These are phyloP conservation scores for Mesorhabditis spiculigera DNA, from an alignment of 2,888 invertebrate species.

Conservation along the genomic window DNA sequence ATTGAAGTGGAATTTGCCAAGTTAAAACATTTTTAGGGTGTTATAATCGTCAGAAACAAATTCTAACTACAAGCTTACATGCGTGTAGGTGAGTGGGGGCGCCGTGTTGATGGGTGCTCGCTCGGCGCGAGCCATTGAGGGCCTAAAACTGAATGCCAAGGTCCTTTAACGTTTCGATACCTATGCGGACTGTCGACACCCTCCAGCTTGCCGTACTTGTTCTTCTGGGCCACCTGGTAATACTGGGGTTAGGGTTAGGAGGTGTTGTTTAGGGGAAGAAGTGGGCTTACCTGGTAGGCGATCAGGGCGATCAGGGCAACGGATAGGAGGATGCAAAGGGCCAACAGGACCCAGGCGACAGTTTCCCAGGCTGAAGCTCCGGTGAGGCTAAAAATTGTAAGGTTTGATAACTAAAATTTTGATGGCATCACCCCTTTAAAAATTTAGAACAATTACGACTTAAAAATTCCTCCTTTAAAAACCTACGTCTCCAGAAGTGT, in stretches of 20 bases:
- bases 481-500: not conserved
- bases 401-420: not conserved
- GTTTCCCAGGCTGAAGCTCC: conserved; percentile 42
- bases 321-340: conserved; percentile 36
- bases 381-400: conserved; percentile 26
- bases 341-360: conserved; percentile 40
- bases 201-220: conserved; percentile 29
- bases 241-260: not conserved
- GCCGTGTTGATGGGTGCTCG: not conserved
- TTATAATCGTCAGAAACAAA: not conserved
- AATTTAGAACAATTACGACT: not conserved
- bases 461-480: not conserved
- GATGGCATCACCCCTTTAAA: not conserved
- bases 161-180: not conserved
- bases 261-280: conserved; percentile 2
- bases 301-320: conserved; percentile 36
- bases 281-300: conserved; percentile 27
- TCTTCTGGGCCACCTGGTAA: conserved; percentile 23
- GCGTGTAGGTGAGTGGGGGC: not conserved
- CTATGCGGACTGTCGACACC: conserved; percentile 17
- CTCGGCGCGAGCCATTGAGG: not conserved
- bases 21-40: too few species aligned
- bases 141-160: not conserved
- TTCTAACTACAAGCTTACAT: not conserved
- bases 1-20: too few species aligned